These are phyloP conservation scores for Schizaphis graminum DNA, from an alignment of 2,888 invertebrate genomes.

Conservation along the genomic window DNA sequence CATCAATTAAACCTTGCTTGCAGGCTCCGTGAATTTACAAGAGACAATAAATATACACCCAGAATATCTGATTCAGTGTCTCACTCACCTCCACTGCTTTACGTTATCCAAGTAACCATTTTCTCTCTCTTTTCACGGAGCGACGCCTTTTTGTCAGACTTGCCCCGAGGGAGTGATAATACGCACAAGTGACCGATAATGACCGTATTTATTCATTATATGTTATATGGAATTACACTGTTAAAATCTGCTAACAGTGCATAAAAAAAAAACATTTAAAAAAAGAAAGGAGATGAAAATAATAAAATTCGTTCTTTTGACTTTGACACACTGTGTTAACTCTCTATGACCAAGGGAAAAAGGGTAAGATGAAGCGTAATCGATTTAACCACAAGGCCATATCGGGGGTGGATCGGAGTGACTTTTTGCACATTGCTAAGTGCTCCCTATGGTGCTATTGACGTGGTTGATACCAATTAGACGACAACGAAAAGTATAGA, in stretches of 20 bases:
- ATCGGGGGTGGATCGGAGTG: neutral
- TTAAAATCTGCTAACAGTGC: constrained; percentile 24
- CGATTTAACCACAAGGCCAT: constrained; percentile 45
- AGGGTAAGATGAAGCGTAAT: neutral
- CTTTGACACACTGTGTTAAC: neutral
- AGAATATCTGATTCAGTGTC: constrained; percentile 61
- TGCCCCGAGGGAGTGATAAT: constrained; percentile 55
- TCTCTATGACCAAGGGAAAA: neutral
- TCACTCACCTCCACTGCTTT: neutral
- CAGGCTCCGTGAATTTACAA: constrained; percentile 56
- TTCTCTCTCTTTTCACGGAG: constrained; percentile 47
- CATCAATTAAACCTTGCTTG: constrained; percentile 62
- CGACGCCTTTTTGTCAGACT: constrained; percentile 42
- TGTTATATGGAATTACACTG: neutral
- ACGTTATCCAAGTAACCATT: constrained; percentile 24
- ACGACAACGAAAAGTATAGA: neutral
- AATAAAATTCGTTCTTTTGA: constrained; percentile 3
- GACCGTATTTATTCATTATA: constrained; percentile 59
- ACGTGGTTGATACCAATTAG: constrained; percentile 46
- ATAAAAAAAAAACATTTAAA: constrained; percentile 8
- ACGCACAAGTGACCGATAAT: constrained; percentile 50
- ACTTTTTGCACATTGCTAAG: constrained; percentile 32
- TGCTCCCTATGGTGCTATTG: constrained; percentile 46
- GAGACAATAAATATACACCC: constrained; percentile 64
- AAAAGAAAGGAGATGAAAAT: neutral